Conservation (phyloP, 2,888 invertebrate species). For the Amblyteles armatorius region DNA sequence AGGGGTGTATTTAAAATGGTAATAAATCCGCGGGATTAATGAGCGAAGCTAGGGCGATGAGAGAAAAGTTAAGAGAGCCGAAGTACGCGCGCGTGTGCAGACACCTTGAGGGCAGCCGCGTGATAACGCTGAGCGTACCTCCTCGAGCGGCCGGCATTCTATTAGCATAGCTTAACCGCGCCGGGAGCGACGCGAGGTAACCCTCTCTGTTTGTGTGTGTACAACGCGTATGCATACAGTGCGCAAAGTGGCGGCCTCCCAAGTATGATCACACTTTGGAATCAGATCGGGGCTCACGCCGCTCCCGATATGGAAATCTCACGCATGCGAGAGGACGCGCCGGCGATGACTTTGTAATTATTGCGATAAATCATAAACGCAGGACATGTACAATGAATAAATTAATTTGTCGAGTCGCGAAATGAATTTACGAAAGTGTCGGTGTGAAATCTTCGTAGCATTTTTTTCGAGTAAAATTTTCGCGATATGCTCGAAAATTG, state of each 20-base stretch:
- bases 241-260: not conserved
- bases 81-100: conserved; percentile 52
- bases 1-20: not conserved
- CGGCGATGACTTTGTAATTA: conserved; percentile 17
- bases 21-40: not conserved
- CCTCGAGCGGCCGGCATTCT: conserved; percentile 52
- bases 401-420: conserved; percentile 9
- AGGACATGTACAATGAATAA: conserved; percentile 32
- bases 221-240: conserved; percentile 9
- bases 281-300: conserved; percentile 9
- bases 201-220: conserved; percentile 11
- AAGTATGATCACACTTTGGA: conserved; percentile 8
- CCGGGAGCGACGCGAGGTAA: not conserved
- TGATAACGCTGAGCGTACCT: conserved; percentile 49
- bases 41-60: not conserved
- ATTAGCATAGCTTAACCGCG: conserved; percentile 56
- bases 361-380: conserved; percentile 38
- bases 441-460: too few species aligned
- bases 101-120: conserved; percentile 52
- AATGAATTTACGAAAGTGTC: too few species aligned
- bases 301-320: conserved; percentile 31
- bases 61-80: conserved; percentile 45
- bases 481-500: not conserved
- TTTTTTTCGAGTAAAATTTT: too few species aligned
- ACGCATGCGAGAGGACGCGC: not conserved